phyloP scores from a whole-genome alignment of 2,888 invertebrate genomes.

The Cataglyphis albicans region DNA sequence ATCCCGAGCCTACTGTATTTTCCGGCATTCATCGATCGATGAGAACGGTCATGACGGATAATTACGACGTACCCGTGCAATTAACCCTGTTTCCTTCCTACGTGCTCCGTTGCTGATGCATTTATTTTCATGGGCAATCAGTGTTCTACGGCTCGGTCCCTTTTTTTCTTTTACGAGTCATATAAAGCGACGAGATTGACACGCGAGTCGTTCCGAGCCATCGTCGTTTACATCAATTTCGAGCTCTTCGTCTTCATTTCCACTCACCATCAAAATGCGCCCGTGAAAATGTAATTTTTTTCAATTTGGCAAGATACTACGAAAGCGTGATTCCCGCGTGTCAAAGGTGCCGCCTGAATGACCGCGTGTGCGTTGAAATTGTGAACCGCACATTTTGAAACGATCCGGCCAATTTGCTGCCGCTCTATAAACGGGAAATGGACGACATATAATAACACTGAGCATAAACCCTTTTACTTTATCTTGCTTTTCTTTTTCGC shows the following conservation, averaged over 20 bases:
- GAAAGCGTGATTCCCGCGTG: background rate
- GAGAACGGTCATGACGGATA: slow-evolving; percentile 46
- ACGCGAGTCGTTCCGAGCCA: slow-evolving; percentile 46
- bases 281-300: slow-evolving; percentile 46
- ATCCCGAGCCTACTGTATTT: slow-evolving; percentile 35
- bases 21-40: slow-evolving; percentile 36
- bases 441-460: background rate
- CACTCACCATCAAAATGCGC: slow-evolving; percentile 24
- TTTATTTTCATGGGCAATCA: slow-evolving; percentile 62
- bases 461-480: slow-evolving; percentile 19
- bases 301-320: slow-evolving; percentile 37
- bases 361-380: background rate
- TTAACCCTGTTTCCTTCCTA: slow-evolving; percentile 45
- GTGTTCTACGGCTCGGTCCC: background rate
- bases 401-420: slow-evolving; percentile 37
- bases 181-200: slow-evolving; percentile 56
- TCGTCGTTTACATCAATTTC: slow-evolving; percentile 56
- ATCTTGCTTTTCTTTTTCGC: background rate
- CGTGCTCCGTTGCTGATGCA: slow-evolving; percentile 43
- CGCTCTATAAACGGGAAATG: slow-evolving; percentile 9
- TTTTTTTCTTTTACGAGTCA: slow-evolving; percentile 52
- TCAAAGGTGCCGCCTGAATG: background rate
- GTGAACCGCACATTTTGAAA: slow-evolving; percentile 20
- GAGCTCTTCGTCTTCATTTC: slow-evolving; percentile 43
- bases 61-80: slow-evolving; percentile 60